phyloP scores from a whole-genome alignment of 2,888 invertebrate genomes.

The Drosophila silvestris region DNA sequence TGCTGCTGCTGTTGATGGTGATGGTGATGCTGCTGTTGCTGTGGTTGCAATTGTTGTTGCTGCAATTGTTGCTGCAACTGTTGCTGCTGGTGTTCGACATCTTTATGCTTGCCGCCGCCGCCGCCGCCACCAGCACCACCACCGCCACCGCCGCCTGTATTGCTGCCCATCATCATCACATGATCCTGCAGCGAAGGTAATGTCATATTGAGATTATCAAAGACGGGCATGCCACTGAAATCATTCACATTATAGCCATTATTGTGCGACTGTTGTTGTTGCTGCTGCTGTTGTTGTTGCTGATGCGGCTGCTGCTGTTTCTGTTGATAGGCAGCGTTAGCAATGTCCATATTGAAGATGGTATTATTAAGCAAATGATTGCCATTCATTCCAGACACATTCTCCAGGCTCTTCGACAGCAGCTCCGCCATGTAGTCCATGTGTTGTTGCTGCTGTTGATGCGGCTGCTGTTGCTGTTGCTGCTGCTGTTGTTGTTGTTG shows the following conservation, averaged over 20 bases:
- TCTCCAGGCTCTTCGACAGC: constrained; percentile 79
- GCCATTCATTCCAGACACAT: constrained; percentile 83
- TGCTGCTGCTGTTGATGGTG: constrained; percentile 48
- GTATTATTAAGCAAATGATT: constrained; percentile 72
- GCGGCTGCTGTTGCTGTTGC: constrained; percentile 63
- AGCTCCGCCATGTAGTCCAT: constrained; percentile 85
- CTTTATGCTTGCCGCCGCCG: constrained; percentile 58
- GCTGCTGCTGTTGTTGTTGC: constrained; percentile 66
- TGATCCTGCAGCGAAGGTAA: constrained; percentile 82
- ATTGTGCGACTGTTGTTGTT: constrained; percentile 81
- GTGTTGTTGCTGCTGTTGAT: constrained; percentile 86
- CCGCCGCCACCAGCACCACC: constrained; percentile 27
- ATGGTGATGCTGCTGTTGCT: constrained; percentile 63
- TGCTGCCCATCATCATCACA: constrained; percentile 76
- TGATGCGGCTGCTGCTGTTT: constrained; percentile 61
- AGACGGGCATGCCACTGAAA: constrained; percentile 62
- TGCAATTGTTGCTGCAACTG: constrained; percentile 30
- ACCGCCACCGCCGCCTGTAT: constrained; percentile 21
- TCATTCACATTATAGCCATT: constrained; percentile 83
- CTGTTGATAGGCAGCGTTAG: constrained; percentile 72
- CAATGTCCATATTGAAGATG: constrained; percentile 82
- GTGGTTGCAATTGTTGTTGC: constrained; percentile 60
- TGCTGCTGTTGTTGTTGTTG: constrained; percentile 66
- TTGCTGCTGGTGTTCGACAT: constrained; percentile 62
- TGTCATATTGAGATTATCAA: constrained; percentile 82